Evolutionary conservation across 2,113 vertebrate species (phyloP), one percentile per base, ranked within the genome.

Genomic region (Oreochromis aureus): DNA sequence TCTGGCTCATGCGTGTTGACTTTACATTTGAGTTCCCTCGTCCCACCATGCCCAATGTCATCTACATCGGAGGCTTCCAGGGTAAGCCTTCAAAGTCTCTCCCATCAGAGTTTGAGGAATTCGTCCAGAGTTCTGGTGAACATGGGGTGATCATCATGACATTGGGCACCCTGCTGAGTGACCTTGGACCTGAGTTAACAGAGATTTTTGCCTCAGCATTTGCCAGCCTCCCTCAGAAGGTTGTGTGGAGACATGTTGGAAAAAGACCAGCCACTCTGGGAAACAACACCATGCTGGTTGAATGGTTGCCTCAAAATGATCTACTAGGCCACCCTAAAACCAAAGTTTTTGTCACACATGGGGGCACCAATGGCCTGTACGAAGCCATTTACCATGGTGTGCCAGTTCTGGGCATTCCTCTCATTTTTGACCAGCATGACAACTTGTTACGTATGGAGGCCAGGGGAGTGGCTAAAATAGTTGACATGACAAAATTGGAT

Each of bases 291-390:
- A 87, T 81, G 59, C 80, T 96, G 44, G 82, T 94, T 12, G 32
- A 93, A 19, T 96, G 95, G 96, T 30, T 96, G n/a, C 95, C 95
- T 66, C 95, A 96, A 88, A 89, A 95, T 2, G 94, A 96, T 36
- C 2, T 96, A 7, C 89, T 96, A 3, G 94, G 93, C 15, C 94
- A 96, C 80, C 91, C 94, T 4, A 96, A 95, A 89, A 95, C 93
- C 48, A 95, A 83, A 2, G 69, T 83, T 5, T 96, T 96, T 9
- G 55, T 96, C 39, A 91, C 95, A 1, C 94, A 96, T 7, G 95
- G 95, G 1, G 96, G 94, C 4, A 94, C 93, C 1, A 96, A 95
- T 2, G 90, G 95, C 4, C 24, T 96, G 15, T 96, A 95, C 0
- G 41, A 96, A 34, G 95, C 95, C 41, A 94, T 96, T 3, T 94